Evolutionary conservation across 2,797 vertebrate genomes (phyloP).

Genomic region (Rhabdomys pumilio): DNA sequence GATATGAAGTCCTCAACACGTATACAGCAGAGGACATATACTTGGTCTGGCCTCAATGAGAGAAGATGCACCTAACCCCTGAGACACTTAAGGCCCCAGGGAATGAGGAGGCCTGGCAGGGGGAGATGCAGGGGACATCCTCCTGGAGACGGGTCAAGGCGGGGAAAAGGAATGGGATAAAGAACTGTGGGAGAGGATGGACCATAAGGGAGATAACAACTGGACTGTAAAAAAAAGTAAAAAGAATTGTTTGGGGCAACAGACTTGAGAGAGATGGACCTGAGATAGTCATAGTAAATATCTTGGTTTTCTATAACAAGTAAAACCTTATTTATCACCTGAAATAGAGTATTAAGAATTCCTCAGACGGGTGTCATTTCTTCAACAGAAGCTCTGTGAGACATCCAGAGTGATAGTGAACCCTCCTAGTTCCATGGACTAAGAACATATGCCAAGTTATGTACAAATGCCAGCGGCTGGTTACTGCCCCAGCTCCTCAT

Average conservation of each 20-base stretch:
- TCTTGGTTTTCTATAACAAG: constrained; percentile 41
- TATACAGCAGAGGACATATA: no score
- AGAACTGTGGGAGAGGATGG: no score
- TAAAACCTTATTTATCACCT: constrained; percentile 5
- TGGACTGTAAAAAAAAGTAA: no score
- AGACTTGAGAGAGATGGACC: background rate
- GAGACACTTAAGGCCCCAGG: no score
- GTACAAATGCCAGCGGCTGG: constrained; percentile 26
- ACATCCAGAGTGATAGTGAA: constrained; percentile 52
- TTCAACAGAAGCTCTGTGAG: constrained; percentile 71
- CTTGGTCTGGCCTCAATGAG: no score
- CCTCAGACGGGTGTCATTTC: constrained; percentile 52
- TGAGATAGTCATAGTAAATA: background rate
- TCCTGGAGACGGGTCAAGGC: no score
- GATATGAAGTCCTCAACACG: no score
- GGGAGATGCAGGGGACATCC: no score
- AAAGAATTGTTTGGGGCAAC: constrained; percentile 6
- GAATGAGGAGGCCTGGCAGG: no score
- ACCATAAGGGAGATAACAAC: no score
- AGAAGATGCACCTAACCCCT: no score
- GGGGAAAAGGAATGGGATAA: no score
- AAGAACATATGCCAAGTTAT: constrained; percentile 60
- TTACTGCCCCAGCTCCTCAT: background rate
- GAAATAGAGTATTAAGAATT: background rate
- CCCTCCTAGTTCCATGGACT: constrained; percentile 60